These are phyloP conservation scores for Ips nitidus DNA, from an alignment of 1,140 invertebrate species.

Conservation along the genomic window DNA sequence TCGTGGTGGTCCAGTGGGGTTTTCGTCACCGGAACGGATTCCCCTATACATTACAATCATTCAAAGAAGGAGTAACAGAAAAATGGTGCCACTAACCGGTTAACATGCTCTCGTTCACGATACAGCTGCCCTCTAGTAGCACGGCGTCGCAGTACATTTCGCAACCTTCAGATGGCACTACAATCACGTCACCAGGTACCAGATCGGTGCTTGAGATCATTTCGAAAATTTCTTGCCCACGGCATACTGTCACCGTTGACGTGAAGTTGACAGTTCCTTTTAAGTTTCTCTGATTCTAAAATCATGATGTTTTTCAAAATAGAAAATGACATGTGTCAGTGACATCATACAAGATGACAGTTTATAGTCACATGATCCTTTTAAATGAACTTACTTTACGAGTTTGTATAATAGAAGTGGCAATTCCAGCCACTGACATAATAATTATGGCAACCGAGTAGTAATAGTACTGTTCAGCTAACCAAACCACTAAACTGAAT, in stretches of 20 bases:
- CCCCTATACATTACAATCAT: constrained; percentile 55
- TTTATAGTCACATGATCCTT: background rate
- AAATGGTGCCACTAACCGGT: constrained; percentile 64
- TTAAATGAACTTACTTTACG: constrained; percentile 62
- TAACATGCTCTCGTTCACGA: constrained; percentile 95
- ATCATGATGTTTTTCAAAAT: constrained; percentile 9
- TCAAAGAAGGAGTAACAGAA: background rate
- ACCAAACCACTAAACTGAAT: constrained; percentile 81
- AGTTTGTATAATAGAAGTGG: constrained; percentile 80
- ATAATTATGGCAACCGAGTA: constrained; percentile 84
- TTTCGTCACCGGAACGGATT: constrained; percentile 91
- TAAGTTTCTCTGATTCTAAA: constrained; percentile 72
- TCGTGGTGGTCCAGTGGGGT: constrained; percentile 77
- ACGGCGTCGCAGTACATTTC: constrained; percentile 89
- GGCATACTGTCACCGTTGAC: constrained; percentile 61
- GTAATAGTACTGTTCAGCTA: constrained; percentile 79
- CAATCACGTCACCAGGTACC: constrained; percentile 92
- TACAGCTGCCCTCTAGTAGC: constrained; percentile 83
- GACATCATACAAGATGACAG: background rate
- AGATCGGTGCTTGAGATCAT: constrained; percentile 61
- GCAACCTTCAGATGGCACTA: constrained; percentile 82
- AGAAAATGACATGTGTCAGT: background rate
- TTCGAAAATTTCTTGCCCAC: constrained; percentile 42
- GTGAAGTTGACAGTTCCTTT: constrained; percentile 68
- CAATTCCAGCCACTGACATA: constrained; percentile 84